Evolutionary conservation across 2,888 invertebrate species (phyloP).

Genomic region (Antitype chi): DNA sequence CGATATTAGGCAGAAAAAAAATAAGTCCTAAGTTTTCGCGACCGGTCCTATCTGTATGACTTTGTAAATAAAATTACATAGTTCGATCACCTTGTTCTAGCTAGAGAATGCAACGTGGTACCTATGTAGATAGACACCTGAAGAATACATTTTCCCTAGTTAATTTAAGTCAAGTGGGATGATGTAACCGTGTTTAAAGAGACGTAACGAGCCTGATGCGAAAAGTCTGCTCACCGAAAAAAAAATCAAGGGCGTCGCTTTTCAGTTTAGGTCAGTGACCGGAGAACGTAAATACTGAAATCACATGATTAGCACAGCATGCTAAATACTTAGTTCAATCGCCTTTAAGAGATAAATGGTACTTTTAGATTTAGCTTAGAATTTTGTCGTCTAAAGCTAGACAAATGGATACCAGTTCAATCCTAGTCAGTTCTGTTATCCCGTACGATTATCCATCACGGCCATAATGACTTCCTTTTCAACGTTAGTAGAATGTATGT

Average conservation of each 20-base stretch:
- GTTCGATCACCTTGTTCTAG: conserved; percentile 32
- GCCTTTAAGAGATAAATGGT: conserved; percentile 21
- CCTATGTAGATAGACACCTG: conserved; percentile 19
- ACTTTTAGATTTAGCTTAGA: background rate
- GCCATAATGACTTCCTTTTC: conserved; percentile 28
- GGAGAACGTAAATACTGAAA: conserved; percentile 44
- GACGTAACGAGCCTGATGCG: conserved; percentile 24
- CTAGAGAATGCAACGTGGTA: conserved; percentile 10
- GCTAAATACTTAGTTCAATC: conserved; percentile 31
- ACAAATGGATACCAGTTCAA: conserved; percentile 9
- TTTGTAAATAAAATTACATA: conserved; percentile 21
- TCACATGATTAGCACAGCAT: conserved; percentile 37
- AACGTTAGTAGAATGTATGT: conserved; percentile 6
- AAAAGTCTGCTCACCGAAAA: conserved; percentile 41
- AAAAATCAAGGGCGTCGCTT: conserved; percentile 57
- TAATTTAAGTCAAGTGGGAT: conserved; percentile 58
- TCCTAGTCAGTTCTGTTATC: conserved; percentile 6
- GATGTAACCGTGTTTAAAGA: conserved; percentile 53
- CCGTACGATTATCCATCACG: conserved; percentile 1
- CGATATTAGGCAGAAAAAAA: background rate
- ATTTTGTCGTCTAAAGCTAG: background rate
- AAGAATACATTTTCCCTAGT: conserved; percentile 25
- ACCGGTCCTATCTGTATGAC: background rate
- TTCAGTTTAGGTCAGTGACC: conserved; percentile 48
- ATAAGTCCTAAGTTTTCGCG: background rate